Evolutionary conservation across 2,113 vertebrate species (phyloP).

Genomic region (Salvelinus alpinus): DNA sequence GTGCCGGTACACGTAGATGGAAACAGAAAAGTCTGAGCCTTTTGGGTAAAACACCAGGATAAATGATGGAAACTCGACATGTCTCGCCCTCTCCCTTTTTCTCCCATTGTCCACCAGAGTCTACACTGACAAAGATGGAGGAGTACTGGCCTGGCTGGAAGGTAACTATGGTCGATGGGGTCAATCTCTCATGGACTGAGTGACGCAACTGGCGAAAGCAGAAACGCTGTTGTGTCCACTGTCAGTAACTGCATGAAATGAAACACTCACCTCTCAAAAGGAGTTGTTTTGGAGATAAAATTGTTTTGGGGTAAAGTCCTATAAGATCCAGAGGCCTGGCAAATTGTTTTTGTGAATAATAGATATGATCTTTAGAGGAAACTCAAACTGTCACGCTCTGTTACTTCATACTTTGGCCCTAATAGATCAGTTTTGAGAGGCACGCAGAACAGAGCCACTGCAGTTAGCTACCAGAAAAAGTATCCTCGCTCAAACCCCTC

Average conservation of each 20-base stretch:
- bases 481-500: background rate
- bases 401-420: conserved; percentile 4
- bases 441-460: background rate
- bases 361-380: conserved; percentile 40
- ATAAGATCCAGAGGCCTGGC: conserved; percentile 12
- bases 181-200: conserved; percentile 15
- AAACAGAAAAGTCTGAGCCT: too few relatives aligned
- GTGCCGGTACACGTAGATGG: too few relatives aligned
- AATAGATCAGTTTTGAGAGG: background rate
- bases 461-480: conserved; percentile 1
- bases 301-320: conserved; percentile 29
- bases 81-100: too few relatives aligned
- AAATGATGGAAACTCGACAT: too few relatives aligned
- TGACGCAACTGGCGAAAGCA: background rate
- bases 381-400: conserved; percentile 20
- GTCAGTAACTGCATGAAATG: background rate
- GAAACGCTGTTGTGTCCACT: background rate
- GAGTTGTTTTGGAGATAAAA: conserved; percentile 23
- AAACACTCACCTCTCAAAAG: background rate
- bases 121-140: conserved; percentile 11
- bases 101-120: background rate
- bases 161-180: background rate
- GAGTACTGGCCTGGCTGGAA: background rate
- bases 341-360: conserved; percentile 36
- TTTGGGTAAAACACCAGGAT: too few relatives aligned